Evolutionary conservation across 1,140 invertebrate species (phyloP).

Genomic region (Drosophila arawakana): DNA sequence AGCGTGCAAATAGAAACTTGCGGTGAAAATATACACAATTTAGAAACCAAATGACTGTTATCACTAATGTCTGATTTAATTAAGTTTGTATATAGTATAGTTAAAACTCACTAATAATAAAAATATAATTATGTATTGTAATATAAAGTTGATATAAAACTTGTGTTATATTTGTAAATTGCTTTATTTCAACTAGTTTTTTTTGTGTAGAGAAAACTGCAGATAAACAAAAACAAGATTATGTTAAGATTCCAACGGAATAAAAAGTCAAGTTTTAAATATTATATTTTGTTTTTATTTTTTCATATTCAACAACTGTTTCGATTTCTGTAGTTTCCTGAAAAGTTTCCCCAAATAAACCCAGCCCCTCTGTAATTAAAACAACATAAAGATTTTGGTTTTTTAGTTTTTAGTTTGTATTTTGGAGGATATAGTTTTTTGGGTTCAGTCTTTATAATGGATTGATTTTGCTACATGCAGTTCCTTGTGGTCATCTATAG

Average conservation of each 20-base stretch:
- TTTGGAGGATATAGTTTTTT: slow-evolving; percentile 25
- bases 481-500: slow-evolving; percentile 59
- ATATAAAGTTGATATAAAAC: too few relatives aligned
- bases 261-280: not conserved
- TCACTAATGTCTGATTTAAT: not conserved
- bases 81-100: not conserved
- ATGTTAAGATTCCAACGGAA: too few relatives aligned
- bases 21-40: too few relatives aligned
- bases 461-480: slow-evolving; percentile 11
- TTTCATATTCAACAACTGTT: not conserved
- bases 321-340: not conserved
- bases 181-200: too few relatives aligned
- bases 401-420: slow-evolving; percentile 13
- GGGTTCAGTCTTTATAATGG: slow-evolving; percentile 54
- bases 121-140: too few relatives aligned
- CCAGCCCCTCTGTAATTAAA: not conserved
- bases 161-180: too few relatives aligned
- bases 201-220: too few relatives aligned
- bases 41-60: too few relatives aligned
- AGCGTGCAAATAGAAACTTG: slow-evolving; percentile 37
- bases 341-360: not conserved
- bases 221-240: too few relatives aligned
- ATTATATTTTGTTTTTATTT: not conserved
- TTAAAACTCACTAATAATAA: too few relatives aligned
- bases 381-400: not conserved